A percentile compares a stretch with the other conserved stretches of the same genome.
Evolutionary conservation across 2,113 vertebrate species (phyloP).

Genomic region (Ailuropoda melanoleuca): DNA sequence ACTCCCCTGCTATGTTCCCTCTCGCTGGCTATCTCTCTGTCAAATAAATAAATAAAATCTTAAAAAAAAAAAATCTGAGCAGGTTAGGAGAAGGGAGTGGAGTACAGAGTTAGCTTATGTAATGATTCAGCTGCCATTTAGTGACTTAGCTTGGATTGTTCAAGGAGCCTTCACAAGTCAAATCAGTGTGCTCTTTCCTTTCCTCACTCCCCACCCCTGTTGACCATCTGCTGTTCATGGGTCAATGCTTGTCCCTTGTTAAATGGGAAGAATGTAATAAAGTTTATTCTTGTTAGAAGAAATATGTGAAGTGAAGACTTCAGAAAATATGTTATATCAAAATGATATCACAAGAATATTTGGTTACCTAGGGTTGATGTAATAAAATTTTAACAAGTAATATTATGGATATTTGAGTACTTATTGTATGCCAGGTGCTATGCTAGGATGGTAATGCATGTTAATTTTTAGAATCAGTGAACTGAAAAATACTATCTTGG

Average conservation of each 20-base stretch:
- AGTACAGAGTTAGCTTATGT: background rate
- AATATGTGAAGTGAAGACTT: background rate
- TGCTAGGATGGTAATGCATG: background rate
- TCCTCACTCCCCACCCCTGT: no score
- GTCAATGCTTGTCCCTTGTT: background rate
- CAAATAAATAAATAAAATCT: no score
- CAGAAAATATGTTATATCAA: conserved; percentile 9
- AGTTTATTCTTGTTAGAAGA: conserved; percentile 12
- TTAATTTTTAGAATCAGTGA: background rate
- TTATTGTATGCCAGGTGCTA: background rate
- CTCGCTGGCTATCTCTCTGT: no score
- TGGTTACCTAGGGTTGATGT: background rate
- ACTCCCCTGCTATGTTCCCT: no score
- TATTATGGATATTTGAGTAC: background rate
- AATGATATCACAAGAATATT: background rate
- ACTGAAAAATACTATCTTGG: background rate
- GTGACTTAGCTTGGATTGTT: background rate
- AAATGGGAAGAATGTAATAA: conserved; percentile 15
- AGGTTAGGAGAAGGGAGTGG: background rate
- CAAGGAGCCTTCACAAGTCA: background rate
- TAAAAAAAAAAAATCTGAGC: no score
- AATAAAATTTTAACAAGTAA: background rate
- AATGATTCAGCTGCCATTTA: background rate
- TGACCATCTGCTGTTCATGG: background rate
- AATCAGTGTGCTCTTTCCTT: background rate